These are phyloP conservation scores for Polyommatus icarus DNA, from an alignment of 2,888 invertebrate genomes.

Conservation along the genomic window DNA sequence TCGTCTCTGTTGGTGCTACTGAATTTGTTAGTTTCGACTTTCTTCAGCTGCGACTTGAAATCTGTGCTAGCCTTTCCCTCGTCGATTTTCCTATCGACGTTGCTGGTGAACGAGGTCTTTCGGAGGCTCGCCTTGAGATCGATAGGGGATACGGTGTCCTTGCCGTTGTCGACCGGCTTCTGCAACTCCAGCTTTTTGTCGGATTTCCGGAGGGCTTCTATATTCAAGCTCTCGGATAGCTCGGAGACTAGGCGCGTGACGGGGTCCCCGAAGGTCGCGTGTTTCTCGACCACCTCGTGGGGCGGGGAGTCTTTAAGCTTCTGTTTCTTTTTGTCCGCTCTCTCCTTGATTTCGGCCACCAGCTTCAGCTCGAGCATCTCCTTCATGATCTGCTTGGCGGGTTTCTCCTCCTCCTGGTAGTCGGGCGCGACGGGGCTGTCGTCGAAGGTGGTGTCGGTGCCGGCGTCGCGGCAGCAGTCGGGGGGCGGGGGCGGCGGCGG, in stretches of 20 bases:
- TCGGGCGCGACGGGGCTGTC: constrained; percentile 78
- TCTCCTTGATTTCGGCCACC: constrained; percentile 91
- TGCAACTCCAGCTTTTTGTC: constrained; percentile 47
- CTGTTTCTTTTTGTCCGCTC: constrained; percentile 84
- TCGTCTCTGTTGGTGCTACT: constrained; percentile 76
- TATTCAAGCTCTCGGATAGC: constrained; percentile 90
- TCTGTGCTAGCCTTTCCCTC: constrained; percentile 66
- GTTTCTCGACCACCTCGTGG: constrained; percentile 49
- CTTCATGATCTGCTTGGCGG: constrained; percentile 82
- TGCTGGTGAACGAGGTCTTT: constrained; percentile 59
- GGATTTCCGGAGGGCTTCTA: constrained; percentile 76
- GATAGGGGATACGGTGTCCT: constrained; percentile 60
- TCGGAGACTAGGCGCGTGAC: constrained; percentile 91
- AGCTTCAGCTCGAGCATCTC: constrained; percentile 90
- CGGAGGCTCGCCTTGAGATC: constrained; percentile 77
- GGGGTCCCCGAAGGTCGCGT: constrained; percentile 82
- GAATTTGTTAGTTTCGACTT: constrained; percentile 85
- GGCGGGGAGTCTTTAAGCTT: constrained; percentile 77
- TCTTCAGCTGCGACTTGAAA: constrained; percentile 86
- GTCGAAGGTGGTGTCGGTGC: constrained; percentile 83
- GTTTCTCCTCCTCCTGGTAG: constrained; percentile 70
- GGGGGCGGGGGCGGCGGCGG: constrained; percentile 77
- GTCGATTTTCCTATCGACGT: constrained; percentile 49
- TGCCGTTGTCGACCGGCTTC: constrained; percentile 46
- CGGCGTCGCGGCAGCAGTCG: constrained; percentile 81